Evolutionary conservation across 2,888 invertebrate genomes (phyloP).

Genomic region (Elmis aenea): DNA sequence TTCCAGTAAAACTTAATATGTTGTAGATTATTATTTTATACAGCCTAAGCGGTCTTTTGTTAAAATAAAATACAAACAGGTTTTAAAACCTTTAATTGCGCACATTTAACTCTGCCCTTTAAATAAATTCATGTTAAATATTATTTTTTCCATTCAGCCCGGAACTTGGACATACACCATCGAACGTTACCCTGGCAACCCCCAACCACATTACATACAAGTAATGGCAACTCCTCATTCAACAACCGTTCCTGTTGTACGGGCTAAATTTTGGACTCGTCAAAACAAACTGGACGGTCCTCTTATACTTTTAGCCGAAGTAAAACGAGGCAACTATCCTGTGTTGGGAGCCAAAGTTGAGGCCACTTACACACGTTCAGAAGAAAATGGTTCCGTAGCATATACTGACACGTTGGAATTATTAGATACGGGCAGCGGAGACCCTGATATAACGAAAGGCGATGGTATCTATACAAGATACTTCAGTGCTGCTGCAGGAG

Average conservation of each 20-base stretch:
- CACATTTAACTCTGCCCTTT: not conserved
- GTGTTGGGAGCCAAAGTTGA: conserved; percentile 55
- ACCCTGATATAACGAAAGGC: conserved; percentile 59
- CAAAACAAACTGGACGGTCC: conserved; percentile 43
- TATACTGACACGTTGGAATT: conserved; percentile 47
- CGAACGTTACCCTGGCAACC: conserved; percentile 53
- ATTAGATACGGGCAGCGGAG: conserved; percentile 57
- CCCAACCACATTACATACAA: conserved; percentile 58
- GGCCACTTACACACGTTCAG: conserved; percentile 46
- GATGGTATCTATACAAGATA: conserved; percentile 64
- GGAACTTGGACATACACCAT: conserved; percentile 58
- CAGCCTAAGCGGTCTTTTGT: too few relatives aligned
- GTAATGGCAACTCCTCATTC: conserved; percentile 54
- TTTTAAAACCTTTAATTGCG: too few relatives aligned
- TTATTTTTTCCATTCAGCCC: conserved; percentile 37
- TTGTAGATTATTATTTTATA: too few relatives aligned
- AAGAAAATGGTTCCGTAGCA: conserved; percentile 37
- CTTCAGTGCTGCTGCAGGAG: conserved; percentile 49
- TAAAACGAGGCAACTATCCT: conserved; percentile 52
- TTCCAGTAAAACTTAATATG: too few relatives aligned
- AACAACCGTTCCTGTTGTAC: conserved; percentile 44
- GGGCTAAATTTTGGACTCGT: conserved; percentile 49
- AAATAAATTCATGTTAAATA: not conserved
- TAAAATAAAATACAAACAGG: too few relatives aligned
- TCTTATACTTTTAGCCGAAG: conserved; percentile 51